These are phyloP conservation scores for Corvus cornix DNA, from an alignment of 2,113 vertebrate genomes.

Conservation along the genomic window DNA sequence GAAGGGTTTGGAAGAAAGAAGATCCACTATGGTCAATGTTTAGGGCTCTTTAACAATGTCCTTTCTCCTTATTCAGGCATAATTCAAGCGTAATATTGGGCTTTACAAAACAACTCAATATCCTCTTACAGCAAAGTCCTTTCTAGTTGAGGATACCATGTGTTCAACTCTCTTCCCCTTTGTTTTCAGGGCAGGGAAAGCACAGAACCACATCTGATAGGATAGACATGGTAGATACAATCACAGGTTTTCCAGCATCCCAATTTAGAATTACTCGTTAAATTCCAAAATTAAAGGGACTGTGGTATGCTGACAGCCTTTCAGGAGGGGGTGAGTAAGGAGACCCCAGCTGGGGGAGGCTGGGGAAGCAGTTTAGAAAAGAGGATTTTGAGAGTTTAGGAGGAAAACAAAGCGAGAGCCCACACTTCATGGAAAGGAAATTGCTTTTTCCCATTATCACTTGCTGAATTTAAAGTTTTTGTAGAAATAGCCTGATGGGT, in stretches of 20 bases:
- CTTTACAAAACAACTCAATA: constrained; percentile 61
- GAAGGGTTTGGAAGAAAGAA: constrained; percentile 42
- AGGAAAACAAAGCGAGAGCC: rapidly evolving
- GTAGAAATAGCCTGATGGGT: neutral
- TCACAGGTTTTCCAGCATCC: neutral
- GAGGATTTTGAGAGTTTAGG: neutral
- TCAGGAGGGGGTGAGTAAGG: neutral
- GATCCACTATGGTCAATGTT: constrained; percentile 10
- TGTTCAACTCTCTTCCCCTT: constrained; percentile 15
- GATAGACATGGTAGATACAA: neutral
- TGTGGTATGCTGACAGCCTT: neutral
- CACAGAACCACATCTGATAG: constrained; percentile 10
- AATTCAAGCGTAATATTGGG: constrained; percentile 65
- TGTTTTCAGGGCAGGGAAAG: constrained; percentile 1
- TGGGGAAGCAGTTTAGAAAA: neutral
- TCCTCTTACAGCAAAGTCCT: constrained; percentile 34
- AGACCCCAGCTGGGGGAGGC: neutral
- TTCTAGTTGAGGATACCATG: constrained; percentile 27
- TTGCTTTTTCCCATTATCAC: neutral
- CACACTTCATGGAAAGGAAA: neutral
- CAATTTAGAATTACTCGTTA: constrained; percentile 10
- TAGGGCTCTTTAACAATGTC: constrained; percentile 51
- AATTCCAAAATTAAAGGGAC: constrained; percentile 21
- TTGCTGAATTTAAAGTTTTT: neutral
- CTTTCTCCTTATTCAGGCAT: constrained; percentile 54